Conservation (phyloP, 1,140 invertebrate genomes). For the Telenomus remus region DNA sequence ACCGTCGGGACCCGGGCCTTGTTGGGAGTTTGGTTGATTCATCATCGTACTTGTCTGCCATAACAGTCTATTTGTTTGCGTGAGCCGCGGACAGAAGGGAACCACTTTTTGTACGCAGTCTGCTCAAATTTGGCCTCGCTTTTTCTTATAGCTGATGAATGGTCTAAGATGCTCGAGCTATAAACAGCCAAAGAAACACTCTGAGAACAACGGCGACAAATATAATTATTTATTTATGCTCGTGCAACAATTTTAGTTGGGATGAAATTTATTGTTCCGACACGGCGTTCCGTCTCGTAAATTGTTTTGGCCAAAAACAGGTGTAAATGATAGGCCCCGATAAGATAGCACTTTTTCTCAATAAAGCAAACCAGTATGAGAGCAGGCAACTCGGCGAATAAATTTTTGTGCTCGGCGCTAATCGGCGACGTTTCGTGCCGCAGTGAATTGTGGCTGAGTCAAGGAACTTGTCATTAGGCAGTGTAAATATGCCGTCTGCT, state of each 20-base stretch:
- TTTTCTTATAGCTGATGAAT: slow-evolving; percentile 34
- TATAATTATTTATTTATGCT: slow-evolving; percentile 20
- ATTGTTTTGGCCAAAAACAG: slow-evolving; percentile 43
- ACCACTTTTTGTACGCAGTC: slow-evolving; percentile 52
- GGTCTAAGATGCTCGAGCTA: slow-evolving; percentile 20
- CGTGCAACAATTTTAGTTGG: slow-evolving; percentile 14
- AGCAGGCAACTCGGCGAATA: slow-evolving; percentile 14
- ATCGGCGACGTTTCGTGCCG: slow-evolving; percentile 19
- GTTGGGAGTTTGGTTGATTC: slow-evolving; percentile 48
- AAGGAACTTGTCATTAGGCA: slow-evolving; percentile 62
- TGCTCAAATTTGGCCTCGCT: slow-evolving; percentile 40
- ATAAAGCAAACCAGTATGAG: slow-evolving; percentile 20
- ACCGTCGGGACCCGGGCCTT: slow-evolving; percentile 28
- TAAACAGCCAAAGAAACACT: slow-evolving; percentile 15
- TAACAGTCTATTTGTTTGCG: slow-evolving; percentile 54
- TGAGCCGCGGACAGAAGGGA: slow-evolving; percentile 34
- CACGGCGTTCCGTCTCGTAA: slow-evolving; percentile 20
- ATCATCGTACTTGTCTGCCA: slow-evolving; percentile 49
- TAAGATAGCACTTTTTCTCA: slow-evolving; percentile 39
- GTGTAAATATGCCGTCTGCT: slow-evolving; percentile 64
- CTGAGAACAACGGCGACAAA: slow-evolving; percentile 7
- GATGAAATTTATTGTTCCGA: slow-evolving; percentile 11
- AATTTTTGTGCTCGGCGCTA: slow-evolving; percentile 18
- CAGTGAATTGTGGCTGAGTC: slow-evolving; percentile 32
- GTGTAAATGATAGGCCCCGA: slow-evolving; percentile 34